Evolutionary conservation across 1,140 invertebrate species (phyloP), one percentile per base, ranked within the genome.

Genomic region (Drosophila punjabiensis): DNA sequence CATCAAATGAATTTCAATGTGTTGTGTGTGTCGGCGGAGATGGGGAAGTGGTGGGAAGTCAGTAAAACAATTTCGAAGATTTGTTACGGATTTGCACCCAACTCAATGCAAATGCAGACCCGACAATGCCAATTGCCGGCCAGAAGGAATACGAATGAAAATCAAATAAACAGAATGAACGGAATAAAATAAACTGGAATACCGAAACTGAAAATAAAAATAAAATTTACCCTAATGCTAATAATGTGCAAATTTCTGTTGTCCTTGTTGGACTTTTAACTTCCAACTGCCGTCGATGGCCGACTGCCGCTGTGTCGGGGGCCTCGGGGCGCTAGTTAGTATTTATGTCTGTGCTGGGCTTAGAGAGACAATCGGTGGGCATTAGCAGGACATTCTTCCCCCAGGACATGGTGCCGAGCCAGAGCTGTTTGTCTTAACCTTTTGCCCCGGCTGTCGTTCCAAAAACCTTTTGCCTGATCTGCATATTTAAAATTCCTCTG

Each of bases 11-110:
- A 84, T 84, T 84, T 76, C 81, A 59, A 82, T 81, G 59, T n/a
- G n/a, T n/a, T n/a, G n/a, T n/a, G n/a, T n/a, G 53, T 56, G 37
- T n/a, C 50, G 58, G 33, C 7, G 2, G 35, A n/a, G 45, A 24
- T n/a, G 10, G 20, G 58, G 48, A 50, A 82, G 79, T 73, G n/a
- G 24, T 24, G 20, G 58, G 48, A 50, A 82, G 80, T 67, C 67
- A 76, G 71, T 84, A 76, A 84, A 84, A 84, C 81, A 84, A 84
- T 84, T 84, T 84, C 35, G 71, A 84, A 84, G 81, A 84, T 84
- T 84, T 84, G 81, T 84, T 80, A 80, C 81, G 81, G 81, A 84
- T 84, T 84, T 84, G 77, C 81, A 80, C 76, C 81, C 81, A 76
- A 84, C 81, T 83, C 81, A 84, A 77, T 74, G 48, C 67, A 60